phyloP scores from a whole-genome alignment of 2,888 invertebrate genomes.

The Andrena haemorrhoa region DNA sequence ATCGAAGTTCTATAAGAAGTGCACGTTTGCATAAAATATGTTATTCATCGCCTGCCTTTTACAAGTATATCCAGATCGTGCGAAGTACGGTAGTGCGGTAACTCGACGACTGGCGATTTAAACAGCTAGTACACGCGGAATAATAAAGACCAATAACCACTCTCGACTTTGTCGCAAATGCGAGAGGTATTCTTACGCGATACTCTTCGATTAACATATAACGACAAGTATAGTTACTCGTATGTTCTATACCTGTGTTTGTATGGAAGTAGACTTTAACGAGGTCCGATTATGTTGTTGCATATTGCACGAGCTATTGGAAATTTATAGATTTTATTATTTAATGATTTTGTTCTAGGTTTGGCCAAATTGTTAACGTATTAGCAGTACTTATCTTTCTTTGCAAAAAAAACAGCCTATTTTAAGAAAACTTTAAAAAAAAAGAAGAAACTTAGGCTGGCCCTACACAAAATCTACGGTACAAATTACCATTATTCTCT shows the following conservation, averaged over 20 bases:
- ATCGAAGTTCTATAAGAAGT: slow-evolving; percentile 20
- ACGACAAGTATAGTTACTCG: slow-evolving; percentile 10
- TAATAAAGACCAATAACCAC: slow-evolving; percentile 11
- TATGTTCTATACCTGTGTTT: slow-evolving; percentile 19
- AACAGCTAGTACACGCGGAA: slow-evolving; percentile 24
- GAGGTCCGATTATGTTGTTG: slow-evolving; percentile 30
- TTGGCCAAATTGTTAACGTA: slow-evolving; percentile 26
- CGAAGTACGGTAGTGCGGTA: slow-evolving; percentile 9
- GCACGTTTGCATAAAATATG: slow-evolving; percentile 10
- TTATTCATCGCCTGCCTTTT: slow-evolving; percentile 31
- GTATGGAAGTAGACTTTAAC: slow-evolving; percentile 39
- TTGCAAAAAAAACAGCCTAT: slow-evolving; percentile 26
- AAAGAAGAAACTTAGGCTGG: slow-evolving; percentile 74
- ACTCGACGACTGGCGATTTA: slow-evolving; percentile 27
- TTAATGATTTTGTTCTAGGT: slow-evolving; percentile 38
- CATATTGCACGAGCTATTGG: slow-evolving; percentile 28
- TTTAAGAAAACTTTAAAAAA: slow-evolving; percentile 22
- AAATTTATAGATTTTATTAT: slow-evolving; percentile 40
- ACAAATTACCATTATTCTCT: slow-evolving; percentile 79
- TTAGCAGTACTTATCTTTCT: slow-evolving; percentile 57
- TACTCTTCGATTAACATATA: not conserved
- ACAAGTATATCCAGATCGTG: slow-evolving; percentile 9
- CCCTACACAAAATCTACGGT: slow-evolving; percentile 79
- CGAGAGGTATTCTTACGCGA: slow-evolving; percentile 11
- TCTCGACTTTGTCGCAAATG: slow-evolving; percentile 24